Percentiles rank a stretch among this genome's conserved stretches.
Conservation (phyloP, 2,888 invertebrate genomes). For the Ctena decussata region DNA sequence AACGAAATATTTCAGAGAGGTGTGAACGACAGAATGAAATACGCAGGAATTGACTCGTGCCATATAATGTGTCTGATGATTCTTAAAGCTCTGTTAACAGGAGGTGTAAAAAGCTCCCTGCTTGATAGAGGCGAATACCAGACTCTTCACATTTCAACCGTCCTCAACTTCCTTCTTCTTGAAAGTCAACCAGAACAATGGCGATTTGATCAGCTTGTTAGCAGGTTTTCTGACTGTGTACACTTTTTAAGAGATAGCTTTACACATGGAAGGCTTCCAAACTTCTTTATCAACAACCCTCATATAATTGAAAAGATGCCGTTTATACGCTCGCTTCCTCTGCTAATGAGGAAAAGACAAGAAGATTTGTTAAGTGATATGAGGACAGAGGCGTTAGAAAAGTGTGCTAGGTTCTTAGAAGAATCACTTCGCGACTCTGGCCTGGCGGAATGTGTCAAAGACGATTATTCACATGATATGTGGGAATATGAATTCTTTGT, state of each 20-base stretch:
- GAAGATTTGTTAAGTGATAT: constrained; percentile 73
- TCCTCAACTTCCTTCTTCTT: constrained; percentile 73
- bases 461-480: constrained; percentile 77
- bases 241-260: constrained; percentile 75
- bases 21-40: constrained; percentile 61
- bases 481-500: constrained; percentile 83
- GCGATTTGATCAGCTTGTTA: constrained; percentile 69
- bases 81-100: constrained; percentile 74
- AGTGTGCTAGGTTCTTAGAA: constrained; percentile 72
- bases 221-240: constrained; percentile 77
- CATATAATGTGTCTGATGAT: constrained; percentile 73
- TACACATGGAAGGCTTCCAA: constrained; percentile 74
- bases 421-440: constrained; percentile 70
- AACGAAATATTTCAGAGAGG: constrained; percentile 56
- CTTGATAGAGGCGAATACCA: constrained; percentile 73
- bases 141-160: constrained; percentile 67
- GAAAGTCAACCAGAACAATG: constrained; percentile 77
- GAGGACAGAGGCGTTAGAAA: constrained; percentile 63
- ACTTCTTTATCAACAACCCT: constrained; percentile 78
- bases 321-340: constrained; percentile 58
- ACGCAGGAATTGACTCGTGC: constrained; percentile 68
- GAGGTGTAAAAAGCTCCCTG: constrained; percentile 65
- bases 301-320: constrained; percentile 74
- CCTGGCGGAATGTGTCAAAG: constrained; percentile 68
- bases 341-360: constrained; percentile 71